These are phyloP conservation scores for Dipodomys merriami DNA, from an alignment of 2,113 vertebrate species.

Conservation along the genomic window DNA sequence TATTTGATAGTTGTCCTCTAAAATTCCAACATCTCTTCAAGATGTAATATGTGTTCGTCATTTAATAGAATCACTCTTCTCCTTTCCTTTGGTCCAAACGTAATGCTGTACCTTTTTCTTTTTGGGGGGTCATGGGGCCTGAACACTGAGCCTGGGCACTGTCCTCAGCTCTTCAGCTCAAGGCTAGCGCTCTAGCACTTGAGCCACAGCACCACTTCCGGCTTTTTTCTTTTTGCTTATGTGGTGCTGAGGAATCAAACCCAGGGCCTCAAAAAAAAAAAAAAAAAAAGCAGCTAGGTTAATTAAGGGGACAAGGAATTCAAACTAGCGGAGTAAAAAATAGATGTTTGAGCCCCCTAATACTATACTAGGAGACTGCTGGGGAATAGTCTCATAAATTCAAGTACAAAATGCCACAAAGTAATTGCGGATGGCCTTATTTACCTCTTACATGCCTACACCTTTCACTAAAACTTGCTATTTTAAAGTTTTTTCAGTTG, in stretches of 20 bases:
- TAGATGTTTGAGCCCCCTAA: background rate
- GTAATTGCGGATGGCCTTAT: background rate
- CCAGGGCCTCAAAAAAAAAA: too few species aligned
- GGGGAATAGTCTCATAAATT: background rate
- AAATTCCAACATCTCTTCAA: slow-evolving; percentile 50
- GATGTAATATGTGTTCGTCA: background rate
- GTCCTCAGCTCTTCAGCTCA: too few species aligned
- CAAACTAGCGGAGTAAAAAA: background rate
- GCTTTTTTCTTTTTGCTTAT: too few species aligned
- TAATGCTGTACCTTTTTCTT: background rate
- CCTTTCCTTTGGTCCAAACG: slow-evolving; percentile 30
- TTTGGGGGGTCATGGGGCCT: background rate
- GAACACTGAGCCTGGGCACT: too few species aligned
- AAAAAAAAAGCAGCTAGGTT: background rate
- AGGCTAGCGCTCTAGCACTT: too few species aligned
- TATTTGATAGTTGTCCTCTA: slow-evolving; percentile 61
- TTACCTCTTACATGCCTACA: background rate
- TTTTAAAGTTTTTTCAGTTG: slow-evolving; percentile 53
- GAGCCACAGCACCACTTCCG: too few species aligned
- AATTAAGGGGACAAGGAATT: slow-evolving; percentile 16
- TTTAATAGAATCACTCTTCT: background rate
- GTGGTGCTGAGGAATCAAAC: too few species aligned
- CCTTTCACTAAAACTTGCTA: slow-evolving; percentile 23
- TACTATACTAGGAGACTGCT: too few species aligned
- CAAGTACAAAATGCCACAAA: slow-evolving; percentile 7